Evolutionary conservation across 2,888 invertebrate species (phyloP).

Genomic region (Oligia strigilis): DNA sequence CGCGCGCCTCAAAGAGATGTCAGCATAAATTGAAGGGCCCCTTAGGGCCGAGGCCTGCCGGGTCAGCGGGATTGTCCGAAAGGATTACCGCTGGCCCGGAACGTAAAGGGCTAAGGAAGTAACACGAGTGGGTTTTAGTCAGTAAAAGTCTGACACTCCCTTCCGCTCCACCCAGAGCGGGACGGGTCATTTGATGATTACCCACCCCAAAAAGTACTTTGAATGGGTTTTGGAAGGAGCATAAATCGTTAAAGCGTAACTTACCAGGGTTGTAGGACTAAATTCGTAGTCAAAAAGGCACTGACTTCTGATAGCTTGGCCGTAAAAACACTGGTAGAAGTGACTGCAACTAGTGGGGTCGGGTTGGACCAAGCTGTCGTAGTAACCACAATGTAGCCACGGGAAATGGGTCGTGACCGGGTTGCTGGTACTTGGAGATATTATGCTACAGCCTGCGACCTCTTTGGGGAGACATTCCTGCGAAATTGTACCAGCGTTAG

Average conservation of each 20-base stretch:
- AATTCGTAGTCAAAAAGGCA: background rate
- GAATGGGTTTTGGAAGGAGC: no score
- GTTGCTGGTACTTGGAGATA: background rate
- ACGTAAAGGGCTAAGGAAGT: no score
- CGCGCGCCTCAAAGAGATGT: no score
- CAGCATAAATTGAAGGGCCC: no score
- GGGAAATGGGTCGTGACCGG: background rate
- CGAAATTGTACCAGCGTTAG: background rate
- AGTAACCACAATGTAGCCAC: background rate
- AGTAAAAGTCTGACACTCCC: no score
- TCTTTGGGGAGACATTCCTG: conserved; percentile 6
- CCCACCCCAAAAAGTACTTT: no score
- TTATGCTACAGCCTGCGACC: background rate
- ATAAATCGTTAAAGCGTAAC: background rate
- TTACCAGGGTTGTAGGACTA: conserved; percentile 2
- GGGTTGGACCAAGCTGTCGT: background rate
- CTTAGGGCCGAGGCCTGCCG: no score
- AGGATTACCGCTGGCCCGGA: no score
- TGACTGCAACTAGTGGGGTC: background rate
- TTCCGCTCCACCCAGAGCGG: no score
- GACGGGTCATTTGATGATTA: no score
- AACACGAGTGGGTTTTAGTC: no score
- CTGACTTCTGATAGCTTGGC: background rate
- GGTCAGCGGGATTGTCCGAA: no score
- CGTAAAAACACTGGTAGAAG: background rate